Base-by-base conservation (phyloP, 2,797 vertebrate genomes). In the Dendrocincla tyrannina region DNA sequence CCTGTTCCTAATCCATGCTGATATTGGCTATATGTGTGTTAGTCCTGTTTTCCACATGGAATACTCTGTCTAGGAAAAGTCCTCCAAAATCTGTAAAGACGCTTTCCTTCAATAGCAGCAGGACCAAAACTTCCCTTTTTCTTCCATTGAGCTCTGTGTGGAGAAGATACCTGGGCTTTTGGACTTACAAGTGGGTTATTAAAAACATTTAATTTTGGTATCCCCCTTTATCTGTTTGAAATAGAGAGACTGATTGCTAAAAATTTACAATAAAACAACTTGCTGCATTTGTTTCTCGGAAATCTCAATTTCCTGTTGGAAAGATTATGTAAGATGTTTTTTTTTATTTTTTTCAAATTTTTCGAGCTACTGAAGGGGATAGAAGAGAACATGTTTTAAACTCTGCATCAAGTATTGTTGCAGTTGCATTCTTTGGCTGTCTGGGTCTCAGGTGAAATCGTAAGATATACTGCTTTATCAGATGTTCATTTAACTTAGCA, bases 251-350 rank as follows among this genome's bases (percentile, higher is more conserved):
- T 88, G 68, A 66, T 85, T 62, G 46, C 23, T 67, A 77, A 33
- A 78, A 87, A 70, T 88, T 88, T 89, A n/a, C 53, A 95, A 88
- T 96, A 93, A 96, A 96, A 42, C 33, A 85, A 62, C 24, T 83
- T 91, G 27, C 39, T 86, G 28, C 14, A n/a, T 75, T 78, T 91
- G 60, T 86, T 79, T 92, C 89, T 91, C 56, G 83, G 33, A 17
- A 91, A 70, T 91, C 33, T 92, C 33, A 64, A 14, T 15, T 73
- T 89, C 67, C 73, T 85, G 4, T 91, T 96, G 75, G 67, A 88
- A 94, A 89, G 59, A 74, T 74, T 55, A 59, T 5, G 14, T 59
- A 67, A 76, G 16, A 28, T 91, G 49, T 22, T n/a, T 63, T 60
- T 68, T 25, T 50, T 49, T 44, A 44, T 4, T 81, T 81, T 69